Percentiles rank a stretch among this genome's conserved stretches.
Conservation (phyloP, 2,888 invertebrate species). For the Keiferia lycopersicella region DNA sequence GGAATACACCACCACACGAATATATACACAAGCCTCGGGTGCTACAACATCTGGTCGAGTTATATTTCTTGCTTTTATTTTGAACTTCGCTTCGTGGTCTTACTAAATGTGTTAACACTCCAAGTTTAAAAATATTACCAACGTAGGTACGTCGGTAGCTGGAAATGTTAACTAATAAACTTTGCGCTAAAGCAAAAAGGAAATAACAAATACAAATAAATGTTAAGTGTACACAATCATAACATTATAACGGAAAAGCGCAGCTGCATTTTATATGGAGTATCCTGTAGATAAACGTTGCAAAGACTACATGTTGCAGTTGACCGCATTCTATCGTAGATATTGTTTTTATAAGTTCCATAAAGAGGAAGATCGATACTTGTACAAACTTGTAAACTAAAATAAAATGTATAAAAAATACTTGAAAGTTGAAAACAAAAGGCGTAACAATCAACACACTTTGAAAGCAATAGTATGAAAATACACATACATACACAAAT, state of each 20-base stretch:
- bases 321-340: not conserved
- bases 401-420: too few relatives aligned
- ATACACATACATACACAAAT: too few relatives aligned
- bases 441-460: too few relatives aligned
- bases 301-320: constrained; percentile 1
- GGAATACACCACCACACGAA: constrained; percentile 23
- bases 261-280: constrained; percentile 1
- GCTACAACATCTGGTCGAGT: constrained; percentile 32
- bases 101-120: constrained; percentile 24
- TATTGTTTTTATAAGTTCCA: not conserved
- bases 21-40: constrained; percentile 30
- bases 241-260: not conserved
- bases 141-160: not conserved
- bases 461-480: too few relatives aligned
- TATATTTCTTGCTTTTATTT: constrained; percentile 22
- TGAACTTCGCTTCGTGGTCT: constrained; percentile 18
- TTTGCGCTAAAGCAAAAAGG: not conserved
- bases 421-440: too few relatives aligned
- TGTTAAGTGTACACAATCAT: not conserved
- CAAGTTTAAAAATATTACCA: constrained; percentile 1
- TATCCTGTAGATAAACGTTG: not conserved
- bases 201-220: not conserved
- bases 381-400: too few relatives aligned
- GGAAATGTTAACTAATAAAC: constrained; percentile 20
- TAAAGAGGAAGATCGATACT: too few relatives aligned